Evolutionary conservation across 2,888 invertebrate species (phyloP), one percentile per base, ranked within the genome.

Genomic region (Fragum whitleyi): DNA sequence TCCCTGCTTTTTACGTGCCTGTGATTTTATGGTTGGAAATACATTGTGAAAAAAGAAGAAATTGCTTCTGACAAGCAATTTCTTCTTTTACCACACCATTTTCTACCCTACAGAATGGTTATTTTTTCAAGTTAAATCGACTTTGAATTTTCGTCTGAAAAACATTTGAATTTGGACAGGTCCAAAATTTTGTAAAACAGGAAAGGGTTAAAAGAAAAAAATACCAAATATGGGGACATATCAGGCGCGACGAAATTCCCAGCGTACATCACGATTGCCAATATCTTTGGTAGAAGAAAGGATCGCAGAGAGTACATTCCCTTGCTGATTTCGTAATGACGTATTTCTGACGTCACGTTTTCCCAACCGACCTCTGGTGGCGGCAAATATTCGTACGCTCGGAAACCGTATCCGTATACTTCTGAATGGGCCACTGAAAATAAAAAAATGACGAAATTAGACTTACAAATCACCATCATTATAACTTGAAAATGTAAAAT

Each of bases 251-350:
- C n/a, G 7, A 69, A 11, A 0, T 81, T 74, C 0, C 74, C 81
- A 32, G 87, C 23, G 32, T 70, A 65, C 21, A 89, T 81, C 3
- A 89, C 83, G 0, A 81, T 6, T 32, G 88, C 77, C 69, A 88
- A 86, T 23, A 90, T 53, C 28, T 86, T 85, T 0, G 91, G 91
- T 28, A 88, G 87, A 9, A 92, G 71, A 39, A 91, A 91, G 3
- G 90, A 90, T 14, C 92, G 81, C 71, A 92, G 85, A 68, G 89
- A 90, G 79, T 86, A 89, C 92, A 92, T 91, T 16, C 91, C 91
- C 14, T 86, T 77, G n/a, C 77, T 26, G 1, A 87, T 76, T 81
- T 91, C 90, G 77, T 87, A 87, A 59, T 59, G 59, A 21, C 71
- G 76, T 7, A 77, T 76, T 32, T 71, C 70, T 62, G 61, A 65